Evolutionary conservation across 2,888 invertebrate species (phyloP).

Genomic region (Agonum fuliginosum): DNA sequence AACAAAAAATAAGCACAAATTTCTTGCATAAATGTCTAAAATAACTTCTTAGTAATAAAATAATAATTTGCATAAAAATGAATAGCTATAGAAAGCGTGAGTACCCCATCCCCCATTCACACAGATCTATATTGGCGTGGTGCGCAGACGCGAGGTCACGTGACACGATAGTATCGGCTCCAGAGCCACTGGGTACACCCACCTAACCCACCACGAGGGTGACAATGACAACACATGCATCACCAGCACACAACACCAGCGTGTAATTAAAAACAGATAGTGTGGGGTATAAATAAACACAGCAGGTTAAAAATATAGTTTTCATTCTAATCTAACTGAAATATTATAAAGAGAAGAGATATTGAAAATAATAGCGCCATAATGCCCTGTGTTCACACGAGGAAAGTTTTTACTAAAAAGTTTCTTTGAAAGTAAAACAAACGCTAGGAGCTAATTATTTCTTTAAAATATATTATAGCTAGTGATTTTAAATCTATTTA

Average conservation of each 20-base stretch:
- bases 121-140: slow-evolving; percentile 1
- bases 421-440: too few species aligned
- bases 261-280: neutral
- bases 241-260: neutral
- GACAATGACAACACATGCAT: neutral
- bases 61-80: neutral
- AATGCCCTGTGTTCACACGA: too few species aligned
- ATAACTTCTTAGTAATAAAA: too few species aligned
- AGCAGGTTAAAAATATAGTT: neutral
- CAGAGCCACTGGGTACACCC: slow-evolving; percentile 39
- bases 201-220: slow-evolving; percentile 23
- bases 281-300: neutral
- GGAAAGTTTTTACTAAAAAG: too few species aligned
- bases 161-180: slow-evolving; percentile 32
- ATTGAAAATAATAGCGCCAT: too few species aligned
- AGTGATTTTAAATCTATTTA: too few species aligned
- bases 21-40: neutral
- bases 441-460: too few species aligned
- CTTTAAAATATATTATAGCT: too few species aligned
- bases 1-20: neutral
- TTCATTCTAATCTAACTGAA: too few species aligned
- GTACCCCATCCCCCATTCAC: neutral
- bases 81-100: neutral
- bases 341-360: too few species aligned
- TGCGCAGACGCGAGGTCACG: slow-evolving; percentile 33